Percentiles rank a stretch among this genome's conserved stretches.
Evolutionary conservation across 2,113 vertebrate genomes (phyloP).

Genomic region (Crotalus tigris): DNA sequence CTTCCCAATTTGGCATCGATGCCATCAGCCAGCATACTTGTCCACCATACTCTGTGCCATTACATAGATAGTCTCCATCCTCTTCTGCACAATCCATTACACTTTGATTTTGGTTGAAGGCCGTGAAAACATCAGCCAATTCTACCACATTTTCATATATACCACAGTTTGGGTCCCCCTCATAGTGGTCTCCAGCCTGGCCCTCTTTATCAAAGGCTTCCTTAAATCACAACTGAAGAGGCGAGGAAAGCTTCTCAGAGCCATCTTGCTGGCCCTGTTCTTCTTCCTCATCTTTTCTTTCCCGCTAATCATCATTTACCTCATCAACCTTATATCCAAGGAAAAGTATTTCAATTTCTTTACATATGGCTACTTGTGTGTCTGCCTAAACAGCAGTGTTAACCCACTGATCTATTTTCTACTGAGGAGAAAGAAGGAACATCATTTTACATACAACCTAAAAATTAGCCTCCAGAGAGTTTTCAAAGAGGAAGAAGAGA

Average conservation of each 20-base stretch:
- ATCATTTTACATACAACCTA: not conserved
- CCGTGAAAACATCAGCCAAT: not conserved
- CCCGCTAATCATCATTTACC: slow-evolving; percentile 28
- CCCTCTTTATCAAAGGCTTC: slow-evolving; percentile 18
- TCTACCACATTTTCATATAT: not conserved
- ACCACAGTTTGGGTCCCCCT: not conserved
- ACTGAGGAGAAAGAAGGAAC: slow-evolving; percentile 29
- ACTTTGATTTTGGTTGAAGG: not conserved
- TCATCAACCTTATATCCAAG: not conserved
- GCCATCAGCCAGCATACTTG: not conserved
- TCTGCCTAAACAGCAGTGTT: slow-evolving; percentile 17
- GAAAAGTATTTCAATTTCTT: not conserved
- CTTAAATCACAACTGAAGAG: not conserved
- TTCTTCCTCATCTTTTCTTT: slow-evolving; percentile 31
- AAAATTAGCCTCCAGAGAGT: slow-evolving; percentile 21
- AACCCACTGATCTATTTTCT: slow-evolving; percentile 48
- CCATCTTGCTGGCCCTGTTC: slow-evolving; percentile 7
- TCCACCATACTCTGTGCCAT: not conserved
- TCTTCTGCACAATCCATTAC: not conserved
- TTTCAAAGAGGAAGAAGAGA: slow-evolving; percentile 25
- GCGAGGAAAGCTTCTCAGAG: not conserved
- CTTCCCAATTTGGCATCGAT: not conserved
- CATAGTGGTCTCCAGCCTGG: slow-evolving; percentile 8
- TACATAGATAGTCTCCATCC: not conserved
- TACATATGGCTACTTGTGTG: not conserved